A percentile compares a stretch with the other conserved stretches of the same genome.
phyloP scores from a whole-genome alignment of 2,797 vertebrate genomes.

The Philypnodon macrostomus region DNA sequence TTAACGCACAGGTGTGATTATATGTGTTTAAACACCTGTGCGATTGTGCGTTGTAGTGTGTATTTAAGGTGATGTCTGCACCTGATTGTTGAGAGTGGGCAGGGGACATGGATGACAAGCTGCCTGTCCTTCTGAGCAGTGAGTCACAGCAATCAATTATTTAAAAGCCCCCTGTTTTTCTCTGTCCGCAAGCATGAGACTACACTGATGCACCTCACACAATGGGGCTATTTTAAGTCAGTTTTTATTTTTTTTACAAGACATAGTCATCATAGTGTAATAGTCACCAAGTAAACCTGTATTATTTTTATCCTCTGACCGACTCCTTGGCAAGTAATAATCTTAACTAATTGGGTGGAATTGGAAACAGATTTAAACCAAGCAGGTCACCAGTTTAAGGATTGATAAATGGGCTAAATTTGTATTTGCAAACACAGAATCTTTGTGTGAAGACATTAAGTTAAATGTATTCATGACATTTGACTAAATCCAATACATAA shows the following conservation, averaged over 20 bases:
- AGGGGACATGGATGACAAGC: conserved; percentile 19
- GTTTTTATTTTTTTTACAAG: conserved; percentile 11
- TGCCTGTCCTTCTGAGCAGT: conserved; percentile 34
- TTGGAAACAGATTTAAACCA: too few relatives aligned
- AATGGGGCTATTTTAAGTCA: conserved; percentile 10
- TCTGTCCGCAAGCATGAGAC: conserved; percentile 26
- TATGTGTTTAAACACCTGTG: conserved; percentile 43
- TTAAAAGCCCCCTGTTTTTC: conserved; percentile 51
- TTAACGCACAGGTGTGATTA: conserved; percentile 25
- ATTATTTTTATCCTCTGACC: too few relatives aligned
- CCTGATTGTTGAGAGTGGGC: conserved; percentile 28
- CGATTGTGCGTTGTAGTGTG: conserved; percentile 4
- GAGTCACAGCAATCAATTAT: conserved; percentile 62
- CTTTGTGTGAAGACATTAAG: too few relatives aligned
- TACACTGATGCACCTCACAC: conserved; percentile 12
- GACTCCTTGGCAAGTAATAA: too few relatives aligned
- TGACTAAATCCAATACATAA: too few relatives aligned
- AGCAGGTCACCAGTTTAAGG: conserved; percentile 14
- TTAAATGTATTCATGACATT: too few relatives aligned
- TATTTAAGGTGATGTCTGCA: conserved; percentile 12
- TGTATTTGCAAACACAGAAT: conserved; percentile 10
- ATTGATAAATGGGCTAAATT: conserved; percentile 52
- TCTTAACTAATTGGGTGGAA: too few relatives aligned
- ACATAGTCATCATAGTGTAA: neutral
- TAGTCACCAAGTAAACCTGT: neutral